Conservation (phyloP, 2,888 invertebrate species). For the Dichetophora obliterata region DNA sequence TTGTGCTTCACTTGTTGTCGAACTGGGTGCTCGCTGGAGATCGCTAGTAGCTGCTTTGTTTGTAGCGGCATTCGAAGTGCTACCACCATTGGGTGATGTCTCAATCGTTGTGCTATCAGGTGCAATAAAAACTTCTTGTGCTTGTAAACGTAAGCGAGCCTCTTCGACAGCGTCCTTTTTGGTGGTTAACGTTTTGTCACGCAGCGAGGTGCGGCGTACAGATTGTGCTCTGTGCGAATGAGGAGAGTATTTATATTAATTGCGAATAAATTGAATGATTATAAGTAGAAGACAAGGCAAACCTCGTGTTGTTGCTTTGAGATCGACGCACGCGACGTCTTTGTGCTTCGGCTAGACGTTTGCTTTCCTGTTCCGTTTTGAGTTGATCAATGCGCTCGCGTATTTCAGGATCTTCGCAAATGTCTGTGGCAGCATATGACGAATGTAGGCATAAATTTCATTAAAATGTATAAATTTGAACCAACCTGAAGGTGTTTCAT, state of each 20-base stretch:
- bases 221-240: conserved; percentile 81
- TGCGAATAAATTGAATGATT: no score
- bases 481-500: conserved; percentile 96
- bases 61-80: conserved; percentile 40
- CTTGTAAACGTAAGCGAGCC: conserved; percentile 80
- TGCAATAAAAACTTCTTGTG: conserved; percentile 72
- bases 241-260: neutral
- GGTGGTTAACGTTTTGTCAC: conserved; percentile 93
- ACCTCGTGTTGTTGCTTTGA: conserved; percentile 78
- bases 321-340: conserved; percentile 79
- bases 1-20: conserved; percentile 5
- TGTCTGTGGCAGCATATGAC: conserved; percentile 84
- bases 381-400: conserved; percentile 90
- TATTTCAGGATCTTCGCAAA: conserved; percentile 96
- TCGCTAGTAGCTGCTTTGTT: conserved; percentile 43
- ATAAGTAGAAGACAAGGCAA: no score
- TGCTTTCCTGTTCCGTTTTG: conserved; percentile 89
- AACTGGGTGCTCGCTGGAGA: conserved; percentile 34
- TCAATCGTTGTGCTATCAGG: conserved; percentile 59
- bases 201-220: conserved; percentile 90
- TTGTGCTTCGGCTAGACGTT: conserved; percentile 72
- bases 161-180: conserved; percentile 96
- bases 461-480: conserved; percentile 7
- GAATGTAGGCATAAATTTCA: no score
- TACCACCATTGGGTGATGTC: conserved; percentile 53